Conservation (phyloP, 2,797 vertebrate species). For the Gallinago solitaria region DNA sequence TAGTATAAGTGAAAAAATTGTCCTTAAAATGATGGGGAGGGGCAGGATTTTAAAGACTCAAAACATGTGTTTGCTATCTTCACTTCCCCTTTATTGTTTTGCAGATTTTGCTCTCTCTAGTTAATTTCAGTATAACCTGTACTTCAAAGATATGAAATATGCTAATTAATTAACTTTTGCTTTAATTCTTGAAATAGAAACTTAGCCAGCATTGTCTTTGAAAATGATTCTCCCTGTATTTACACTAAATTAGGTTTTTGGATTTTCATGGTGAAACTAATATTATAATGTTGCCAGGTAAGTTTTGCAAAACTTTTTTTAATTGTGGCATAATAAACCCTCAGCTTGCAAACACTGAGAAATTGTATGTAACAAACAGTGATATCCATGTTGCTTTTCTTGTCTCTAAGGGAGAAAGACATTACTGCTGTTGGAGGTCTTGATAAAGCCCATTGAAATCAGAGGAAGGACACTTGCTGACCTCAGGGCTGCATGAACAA, state of each 20-base stretch:
- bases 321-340: background rate
- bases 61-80: background rate
- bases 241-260: background rate
- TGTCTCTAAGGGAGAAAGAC: background rate
- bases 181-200: slow-evolving; percentile 15
- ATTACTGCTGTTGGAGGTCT: background rate
- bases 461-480: background rate
- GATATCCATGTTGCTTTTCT: background rate
- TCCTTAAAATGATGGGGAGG: background rate
- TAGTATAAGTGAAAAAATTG: background rate
- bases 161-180: background rate
- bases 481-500: background rate
- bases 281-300: background rate
- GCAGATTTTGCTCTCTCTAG: background rate
- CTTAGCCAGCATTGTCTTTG: background rate
- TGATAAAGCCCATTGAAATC: background rate
- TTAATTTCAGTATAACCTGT: background rate
- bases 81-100: background rate
- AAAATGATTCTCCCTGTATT: background rate
- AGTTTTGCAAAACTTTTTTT: background rate
- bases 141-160: background rate
- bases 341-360: background rate
- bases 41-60: background rate
- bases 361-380: background rate
- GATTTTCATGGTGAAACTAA: background rate